These are phyloP conservation scores for Plestiodon gilberti DNA, from an alignment of 2,113 vertebrate genomes.

Conservation along the genomic window DNA sequence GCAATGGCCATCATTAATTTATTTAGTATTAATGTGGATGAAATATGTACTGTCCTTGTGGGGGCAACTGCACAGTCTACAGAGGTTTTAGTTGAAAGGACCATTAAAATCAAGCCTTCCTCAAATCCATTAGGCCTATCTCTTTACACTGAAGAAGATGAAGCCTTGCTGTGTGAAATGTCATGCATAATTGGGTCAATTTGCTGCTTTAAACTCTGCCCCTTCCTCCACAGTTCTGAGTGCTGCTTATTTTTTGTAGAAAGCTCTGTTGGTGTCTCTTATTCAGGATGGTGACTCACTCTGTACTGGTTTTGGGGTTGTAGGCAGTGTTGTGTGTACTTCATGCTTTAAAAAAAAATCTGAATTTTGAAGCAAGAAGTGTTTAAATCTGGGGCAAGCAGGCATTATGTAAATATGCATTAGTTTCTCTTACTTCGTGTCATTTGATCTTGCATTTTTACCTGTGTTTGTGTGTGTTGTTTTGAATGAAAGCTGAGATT, in stretches of 20 bases:
- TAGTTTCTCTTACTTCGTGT: neutral
- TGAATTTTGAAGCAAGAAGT: neutral
- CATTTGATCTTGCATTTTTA: neutral
- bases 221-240: slow-evolving; percentile 27
- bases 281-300: neutral
- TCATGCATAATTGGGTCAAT: slow-evolving; percentile 78
- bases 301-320: neutral
- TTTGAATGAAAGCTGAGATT: no score
- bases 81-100: slow-evolving; percentile 81
- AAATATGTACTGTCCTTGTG: slow-evolving; percentile 82
- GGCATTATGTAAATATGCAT: neutral
- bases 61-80: slow-evolving; percentile 76
- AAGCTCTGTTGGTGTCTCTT: neutral
- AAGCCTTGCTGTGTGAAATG: slow-evolving; percentile 77
- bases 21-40: slow-evolving; percentile 81
- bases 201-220: slow-evolving; percentile 76
- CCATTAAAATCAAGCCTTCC: slow-evolving; percentile 81
- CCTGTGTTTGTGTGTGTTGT: no score
- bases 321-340: neutral
- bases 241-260: slow-evolving; percentile 11
- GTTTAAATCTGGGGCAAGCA: neutral
- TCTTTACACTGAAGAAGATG: slow-evolving; percentile 76
- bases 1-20: slow-evolving; percentile 78
- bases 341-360: neutral
- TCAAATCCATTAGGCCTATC: slow-evolving; percentile 76